These are phyloP conservation scores for Elegia similella DNA, from an alignment of 2,888 invertebrate genomes.

Conservation along the genomic window DNA sequence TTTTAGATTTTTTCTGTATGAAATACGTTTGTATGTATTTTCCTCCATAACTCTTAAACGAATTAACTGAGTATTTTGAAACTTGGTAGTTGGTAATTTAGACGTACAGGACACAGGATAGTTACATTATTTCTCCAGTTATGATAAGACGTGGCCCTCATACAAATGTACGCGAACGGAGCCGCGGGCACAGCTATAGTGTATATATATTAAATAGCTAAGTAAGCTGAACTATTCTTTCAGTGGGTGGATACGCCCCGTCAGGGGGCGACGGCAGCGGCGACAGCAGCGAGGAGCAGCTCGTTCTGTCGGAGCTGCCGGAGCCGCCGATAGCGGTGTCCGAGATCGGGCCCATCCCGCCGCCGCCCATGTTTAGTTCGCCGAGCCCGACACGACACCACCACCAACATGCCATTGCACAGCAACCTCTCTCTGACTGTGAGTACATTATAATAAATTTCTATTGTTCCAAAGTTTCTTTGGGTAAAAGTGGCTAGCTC, in stretches of 20 bases:
- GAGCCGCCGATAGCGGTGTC: slow-evolving; percentile 96
- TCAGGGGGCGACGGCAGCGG: slow-evolving; percentile 45
- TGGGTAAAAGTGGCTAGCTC: too few species aligned
- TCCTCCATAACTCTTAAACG: too few species aligned
- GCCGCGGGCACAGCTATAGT: too few species aligned
- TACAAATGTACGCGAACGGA: too few species aligned
- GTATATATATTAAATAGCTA: neutral
- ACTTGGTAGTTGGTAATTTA: too few species aligned
- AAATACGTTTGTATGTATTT: too few species aligned
- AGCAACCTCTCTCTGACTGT: slow-evolving; percentile 68
- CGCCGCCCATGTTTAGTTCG: slow-evolving; percentile 97
- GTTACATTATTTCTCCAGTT: too few species aligned
- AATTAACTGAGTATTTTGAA: too few species aligned
- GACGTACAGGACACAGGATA: too few species aligned
- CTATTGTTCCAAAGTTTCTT: too few species aligned
- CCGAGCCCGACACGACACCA: slow-evolving; percentile 85
- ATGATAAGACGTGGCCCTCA: too few species aligned
- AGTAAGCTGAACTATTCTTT: slow-evolving; percentile 32
- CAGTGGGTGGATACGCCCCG: slow-evolving; percentile 82
- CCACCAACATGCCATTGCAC: slow-evolving; percentile 40
- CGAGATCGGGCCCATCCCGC: slow-evolving; percentile 96
- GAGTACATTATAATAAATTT: slow-evolving; percentile 40
- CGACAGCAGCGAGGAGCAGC: slow-evolving; percentile 64
- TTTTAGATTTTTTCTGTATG: too few species aligned
- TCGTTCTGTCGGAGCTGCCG: slow-evolving; percentile 92